These are phyloP conservation scores for Archips xylosteana DNA, from an alignment of 2,888 invertebrate species.

Conservation along the genomic window DNA sequence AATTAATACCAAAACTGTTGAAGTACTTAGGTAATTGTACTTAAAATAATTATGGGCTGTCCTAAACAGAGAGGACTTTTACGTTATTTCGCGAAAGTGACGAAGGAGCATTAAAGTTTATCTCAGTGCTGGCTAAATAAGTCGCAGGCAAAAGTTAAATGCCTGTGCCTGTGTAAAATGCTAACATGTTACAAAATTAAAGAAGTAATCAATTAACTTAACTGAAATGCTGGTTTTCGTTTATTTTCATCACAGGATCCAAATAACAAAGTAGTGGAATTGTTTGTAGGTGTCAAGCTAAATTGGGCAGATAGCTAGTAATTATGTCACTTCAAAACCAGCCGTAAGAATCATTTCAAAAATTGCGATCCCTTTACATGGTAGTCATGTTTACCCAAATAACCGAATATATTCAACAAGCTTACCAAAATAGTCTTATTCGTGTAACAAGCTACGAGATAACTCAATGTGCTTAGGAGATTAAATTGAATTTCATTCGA, in stretches of 20 bases:
- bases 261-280: not conserved
- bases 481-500: slow-evolving; percentile 34
- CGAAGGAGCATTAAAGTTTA: too few relatives aligned
- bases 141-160: too few relatives aligned
- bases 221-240: not conserved
- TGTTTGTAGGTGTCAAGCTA: not conserved
- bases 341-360: not conserved
- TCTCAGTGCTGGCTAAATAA: too few relatives aligned
- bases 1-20: too few relatives aligned
- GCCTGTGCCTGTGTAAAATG: slow-evolving; percentile 1
- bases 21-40: too few relatives aligned
- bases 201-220: not conserved
- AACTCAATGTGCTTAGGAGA: slow-evolving; percentile 30
- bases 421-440: slow-evolving; percentile 8
- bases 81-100: too few relatives aligned
- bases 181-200: not conserved
- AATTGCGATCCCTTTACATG: not conserved
- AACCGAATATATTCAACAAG: slow-evolving; percentile 7
- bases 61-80: too few relatives aligned
- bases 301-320: not conserved
- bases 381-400: not conserved
- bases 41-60: too few relatives aligned
- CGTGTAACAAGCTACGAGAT: slow-evolving; percentile 27
- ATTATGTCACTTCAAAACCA: not conserved
- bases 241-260: not conserved